These are phyloP conservation scores for Cichladusa arquata DNA, from an alignment of 2,113 vertebrate genomes.

Conservation along the genomic window DNA sequence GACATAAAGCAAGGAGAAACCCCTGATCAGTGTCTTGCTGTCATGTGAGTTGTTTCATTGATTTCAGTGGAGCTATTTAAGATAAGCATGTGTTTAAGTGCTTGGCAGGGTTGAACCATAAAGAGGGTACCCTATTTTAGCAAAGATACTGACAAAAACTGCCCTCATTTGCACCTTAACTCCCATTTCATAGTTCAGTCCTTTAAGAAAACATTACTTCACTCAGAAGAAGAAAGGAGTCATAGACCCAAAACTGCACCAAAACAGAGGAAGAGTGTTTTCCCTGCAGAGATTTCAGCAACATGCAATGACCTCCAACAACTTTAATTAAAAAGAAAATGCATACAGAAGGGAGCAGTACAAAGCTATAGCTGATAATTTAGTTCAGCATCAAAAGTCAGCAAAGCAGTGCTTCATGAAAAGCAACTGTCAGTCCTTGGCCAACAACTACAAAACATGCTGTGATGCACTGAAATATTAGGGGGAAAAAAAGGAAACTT, in stretches of 20 bases:
- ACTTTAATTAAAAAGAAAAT: slow-evolving; percentile 19
- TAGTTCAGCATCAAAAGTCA: slow-evolving; percentile 20
- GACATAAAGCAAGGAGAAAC: background rate
- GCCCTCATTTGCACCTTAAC: background rate
- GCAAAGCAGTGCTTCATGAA: background rate
- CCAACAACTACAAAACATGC: background rate
- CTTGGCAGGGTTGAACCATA: background rate
- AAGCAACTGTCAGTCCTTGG: background rate
- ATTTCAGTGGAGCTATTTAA: slow-evolving; percentile 3
- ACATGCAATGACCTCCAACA: background rate
- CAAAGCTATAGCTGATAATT: background rate
- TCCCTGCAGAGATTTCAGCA: background rate
- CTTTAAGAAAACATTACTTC: background rate
- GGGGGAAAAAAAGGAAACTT: background rate
- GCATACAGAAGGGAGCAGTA: background rate
- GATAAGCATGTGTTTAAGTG: background rate
- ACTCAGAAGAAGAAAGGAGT: background rate
- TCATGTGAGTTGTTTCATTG: background rate
- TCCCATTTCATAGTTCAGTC: background rate
- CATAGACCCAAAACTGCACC: background rate
- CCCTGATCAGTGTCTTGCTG: background rate
- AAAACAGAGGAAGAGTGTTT: background rate
- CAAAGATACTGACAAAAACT: background rate
- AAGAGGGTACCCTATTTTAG: background rate
- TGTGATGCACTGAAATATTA: background rate